Conservation (phyloP, 2,888 invertebrate species). For the Tetranychus piercei region DNA sequence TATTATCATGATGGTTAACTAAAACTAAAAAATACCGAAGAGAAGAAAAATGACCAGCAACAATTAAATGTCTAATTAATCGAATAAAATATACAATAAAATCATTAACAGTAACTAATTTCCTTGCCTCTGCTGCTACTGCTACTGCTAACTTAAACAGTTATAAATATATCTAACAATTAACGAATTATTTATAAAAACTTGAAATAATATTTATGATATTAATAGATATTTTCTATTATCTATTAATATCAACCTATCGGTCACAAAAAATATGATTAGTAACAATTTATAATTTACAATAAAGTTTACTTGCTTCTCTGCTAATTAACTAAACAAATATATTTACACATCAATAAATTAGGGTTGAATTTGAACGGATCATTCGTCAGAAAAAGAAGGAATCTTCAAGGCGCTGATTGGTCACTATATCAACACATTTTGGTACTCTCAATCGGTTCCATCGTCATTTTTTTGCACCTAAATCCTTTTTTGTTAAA, state of each 20-base stretch:
- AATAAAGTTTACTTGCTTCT: not conserved
- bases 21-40: no score
- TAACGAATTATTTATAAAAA: no score
- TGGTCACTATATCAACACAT: not conserved
- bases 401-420: not conserved
- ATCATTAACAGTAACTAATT: not conserved
- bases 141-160: no score
- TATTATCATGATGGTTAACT: no score
- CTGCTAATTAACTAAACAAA: not conserved
- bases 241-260: no score
- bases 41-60: not conserved
- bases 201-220: no score
- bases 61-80: not conserved
- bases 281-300: not conserved
- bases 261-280: no score
- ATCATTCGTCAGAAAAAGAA: slow-evolving; percentile 9
- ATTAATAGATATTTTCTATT: no score
- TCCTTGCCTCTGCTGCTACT: no score
- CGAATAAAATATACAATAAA: not conserved
- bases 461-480: not conserved
- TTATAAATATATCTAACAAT: no score
- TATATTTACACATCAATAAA: not conserved
- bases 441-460: not conserved
- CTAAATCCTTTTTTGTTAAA: not conserved
- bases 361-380: slow-evolving; percentile 11